These are phyloP conservation scores for Trichonephila clavata DNA, from an alignment of 1,140 invertebrate genomes.

Conservation along the genomic window DNA sequence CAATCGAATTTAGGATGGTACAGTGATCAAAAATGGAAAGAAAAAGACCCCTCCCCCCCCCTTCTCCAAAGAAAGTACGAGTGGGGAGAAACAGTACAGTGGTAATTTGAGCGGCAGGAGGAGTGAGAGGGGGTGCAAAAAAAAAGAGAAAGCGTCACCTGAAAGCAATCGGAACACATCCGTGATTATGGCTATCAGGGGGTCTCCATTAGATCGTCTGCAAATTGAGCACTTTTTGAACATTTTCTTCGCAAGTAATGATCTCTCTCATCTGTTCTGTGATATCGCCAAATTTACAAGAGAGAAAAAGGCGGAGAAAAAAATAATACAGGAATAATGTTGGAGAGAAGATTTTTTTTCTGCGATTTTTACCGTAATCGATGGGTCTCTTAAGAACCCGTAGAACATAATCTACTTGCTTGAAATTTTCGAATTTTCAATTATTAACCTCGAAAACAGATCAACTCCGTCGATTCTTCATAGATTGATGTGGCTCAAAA, in stretches of 20 bases:
- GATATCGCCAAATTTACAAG: constrained; percentile 44
- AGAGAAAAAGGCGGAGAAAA: not conserved
- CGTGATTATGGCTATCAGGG: constrained; percentile 74
- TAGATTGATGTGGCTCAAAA: too few species aligned
- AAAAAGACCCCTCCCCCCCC: not conserved
- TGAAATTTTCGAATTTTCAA: not conserved
- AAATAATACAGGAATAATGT: not conserved
- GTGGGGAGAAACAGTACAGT: not conserved
- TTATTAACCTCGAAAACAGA: too few species aligned
- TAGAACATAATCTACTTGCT: not conserved
- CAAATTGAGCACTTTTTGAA: constrained; percentile 68
- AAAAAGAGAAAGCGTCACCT: constrained; percentile 44
- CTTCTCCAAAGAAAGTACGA: not conserved
- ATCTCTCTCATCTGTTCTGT: not conserved
- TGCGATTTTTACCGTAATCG: not conserved
- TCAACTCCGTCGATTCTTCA: too few species aligned
- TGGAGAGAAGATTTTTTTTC: not conserved
- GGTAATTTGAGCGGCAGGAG: not conserved
- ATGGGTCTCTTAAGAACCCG: not conserved
- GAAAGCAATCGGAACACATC: constrained; percentile 48
- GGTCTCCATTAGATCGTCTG: constrained; percentile 62
- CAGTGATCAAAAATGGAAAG: not conserved
- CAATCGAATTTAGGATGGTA: constrained; percentile 4
- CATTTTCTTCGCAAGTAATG: constrained; percentile 50
- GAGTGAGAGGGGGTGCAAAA: not conserved